Conservation (phyloP, 2,888 invertebrate species). For the Magallana nippona region DNA sequence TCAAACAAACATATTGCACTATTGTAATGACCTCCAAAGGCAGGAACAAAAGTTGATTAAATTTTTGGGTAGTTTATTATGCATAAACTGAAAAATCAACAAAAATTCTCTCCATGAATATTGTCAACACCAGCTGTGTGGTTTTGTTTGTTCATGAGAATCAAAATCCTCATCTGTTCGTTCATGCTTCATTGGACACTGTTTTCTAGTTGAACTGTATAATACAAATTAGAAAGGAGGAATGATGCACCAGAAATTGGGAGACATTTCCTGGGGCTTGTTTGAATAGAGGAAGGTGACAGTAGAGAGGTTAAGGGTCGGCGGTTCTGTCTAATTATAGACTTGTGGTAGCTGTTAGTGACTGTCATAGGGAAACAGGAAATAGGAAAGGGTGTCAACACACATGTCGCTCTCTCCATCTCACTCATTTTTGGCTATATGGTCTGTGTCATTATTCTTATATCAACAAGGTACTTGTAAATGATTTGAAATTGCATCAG, state of each 20-base stretch:
- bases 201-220: slow-evolving; percentile 17
- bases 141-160: background rate
- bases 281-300: background rate
- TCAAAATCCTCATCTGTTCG: background rate
- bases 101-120: background rate
- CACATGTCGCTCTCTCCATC: too few relatives aligned
- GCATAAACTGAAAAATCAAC: background rate
- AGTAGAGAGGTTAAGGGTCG: slow-evolving; percentile 3
- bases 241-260: slow-evolving; percentile 13
- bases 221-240: background rate
- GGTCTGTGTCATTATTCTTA: background rate
- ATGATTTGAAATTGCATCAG: background rate
- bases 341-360: background rate
- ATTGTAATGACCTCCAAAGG: slow-evolving; percentile 8
- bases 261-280: slow-evolving; percentile 20
- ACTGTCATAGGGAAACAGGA: background rate
- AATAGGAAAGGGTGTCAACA: too few relatives aligned
- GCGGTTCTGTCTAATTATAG: background rate
- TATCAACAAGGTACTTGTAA: background rate
- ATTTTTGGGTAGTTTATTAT: background rate
- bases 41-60: background rate
- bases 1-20: slow-evolving; percentile 19
- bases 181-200: background rate
- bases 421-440: background rate
- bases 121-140: slow-evolving; percentile 22